Base-by-base conservation (phyloP, 2,888 invertebrate genomes). In the Eubasilissa splendida region DNA sequence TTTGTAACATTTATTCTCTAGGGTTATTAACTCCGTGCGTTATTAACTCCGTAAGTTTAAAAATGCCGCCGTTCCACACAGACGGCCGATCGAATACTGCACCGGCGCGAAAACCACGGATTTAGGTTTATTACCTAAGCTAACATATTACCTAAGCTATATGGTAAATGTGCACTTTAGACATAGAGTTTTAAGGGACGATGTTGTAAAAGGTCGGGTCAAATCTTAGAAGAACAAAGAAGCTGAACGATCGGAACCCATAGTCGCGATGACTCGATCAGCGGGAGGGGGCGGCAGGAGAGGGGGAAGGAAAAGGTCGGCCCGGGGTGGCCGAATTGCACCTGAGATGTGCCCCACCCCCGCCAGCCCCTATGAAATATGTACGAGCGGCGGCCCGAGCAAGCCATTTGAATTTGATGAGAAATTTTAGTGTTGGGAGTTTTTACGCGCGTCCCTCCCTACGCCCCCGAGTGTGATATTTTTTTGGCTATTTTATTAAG, bases 321-420 rank as follows among this genome's bases (percentile, higher is more conserved):
- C 71, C 65, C 81, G 66, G 78, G 70, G 70, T 76, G 71, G 71
- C 70, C 71, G 76, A 76, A 71, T 81, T 82, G 75, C 81, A 82
- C 81, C 81, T 82, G 81, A 79, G 79, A 73, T 76, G 81, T 77
- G 71, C 76, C 76, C 71, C 70, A 14, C 52, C 76, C 70, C 79
- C 68, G 73, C 75, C 53, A 63, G 42, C 63, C 71, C 70, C 76
- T 79, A 76, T 82, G 79, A 82, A 82, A 79, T 82, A 82, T 82
- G 81, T 79, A 82, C 71, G 73, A 70, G 79, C 79, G 63, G 68
- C 68, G 77, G 58, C 68, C 58, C 77, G 66, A 77, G 66, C 68
- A 14, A 68, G 68, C 77, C 77, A 77, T 77, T 77, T 77, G 77
- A 77, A 77, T 77, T 58, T 68, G 77, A 77, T 77, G 68, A 58